These are phyloP conservation scores for Trichosurus vulpecula DNA, from an alignment of 2,797 vertebrate genomes.

Conservation along the genomic window DNA sequence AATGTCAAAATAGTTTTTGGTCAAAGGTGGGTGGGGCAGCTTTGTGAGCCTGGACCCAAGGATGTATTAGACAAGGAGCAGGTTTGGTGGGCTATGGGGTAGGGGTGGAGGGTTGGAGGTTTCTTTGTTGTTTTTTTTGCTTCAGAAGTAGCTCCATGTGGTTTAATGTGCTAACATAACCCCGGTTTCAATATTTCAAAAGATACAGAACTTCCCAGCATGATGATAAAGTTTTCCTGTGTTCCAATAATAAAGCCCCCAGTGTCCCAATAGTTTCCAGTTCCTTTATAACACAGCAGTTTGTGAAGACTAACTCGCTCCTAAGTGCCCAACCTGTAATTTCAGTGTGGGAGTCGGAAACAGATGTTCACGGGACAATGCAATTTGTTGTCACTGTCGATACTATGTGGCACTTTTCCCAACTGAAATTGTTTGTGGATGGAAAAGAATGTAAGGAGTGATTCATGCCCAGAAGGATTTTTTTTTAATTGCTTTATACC, in stretches of 20 bases:
- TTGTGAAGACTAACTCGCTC: constrained; percentile 79
- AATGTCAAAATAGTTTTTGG: constrained; percentile 58
- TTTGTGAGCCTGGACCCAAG: constrained; percentile 56
- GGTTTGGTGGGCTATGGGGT: constrained; percentile 37
- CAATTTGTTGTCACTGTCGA: constrained; percentile 86
- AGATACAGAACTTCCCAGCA: constrained; percentile 86
- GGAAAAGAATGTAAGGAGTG: constrained; percentile 86
- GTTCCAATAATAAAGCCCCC: constrained; percentile 87
- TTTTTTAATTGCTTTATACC: constrained; percentile 51
- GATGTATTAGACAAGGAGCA: constrained; percentile 59
- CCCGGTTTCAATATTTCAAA: constrained; percentile 82
- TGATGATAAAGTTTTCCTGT: constrained; percentile 86
- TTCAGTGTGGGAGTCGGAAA: constrained; percentile 87
- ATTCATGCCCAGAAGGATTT: constrained; percentile 84
- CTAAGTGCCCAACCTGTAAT: constrained; percentile 76
- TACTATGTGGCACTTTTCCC: constrained; percentile 85
- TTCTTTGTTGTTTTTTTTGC: constrained; percentile 8
- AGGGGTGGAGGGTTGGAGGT: no score
- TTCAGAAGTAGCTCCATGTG: constrained; percentile 61
- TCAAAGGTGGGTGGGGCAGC: constrained; percentile 59
- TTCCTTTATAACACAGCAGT: constrained; percentile 83
- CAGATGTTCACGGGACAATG: constrained; percentile 87
- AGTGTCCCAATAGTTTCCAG: constrained; percentile 85
- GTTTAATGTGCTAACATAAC: constrained; percentile 77
- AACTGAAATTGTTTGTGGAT: constrained; percentile 84